Base-by-base conservation (phyloP, 2,888 invertebrate species). In the Dryocosmus kuriphilus region DNA sequence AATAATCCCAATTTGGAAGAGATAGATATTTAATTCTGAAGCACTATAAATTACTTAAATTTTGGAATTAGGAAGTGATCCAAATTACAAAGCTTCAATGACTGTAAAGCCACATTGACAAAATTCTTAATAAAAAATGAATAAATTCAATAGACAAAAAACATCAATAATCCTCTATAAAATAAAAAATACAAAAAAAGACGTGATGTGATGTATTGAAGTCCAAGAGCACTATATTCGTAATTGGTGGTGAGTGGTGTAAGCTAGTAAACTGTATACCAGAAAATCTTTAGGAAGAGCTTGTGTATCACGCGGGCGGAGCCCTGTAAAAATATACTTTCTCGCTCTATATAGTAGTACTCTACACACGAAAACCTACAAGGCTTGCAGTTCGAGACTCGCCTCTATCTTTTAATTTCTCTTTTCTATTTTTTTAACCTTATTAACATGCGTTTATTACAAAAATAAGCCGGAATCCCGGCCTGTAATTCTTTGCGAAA, bases 261-360 rank as follows among this genome's bases (percentile, higher is more conserved):
- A 87, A 86, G 87, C 87, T 88, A 86, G 86, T 87, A 84, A 89
- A 88, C 85, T 85, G 85, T 86, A 81, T 86, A 84, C 85, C 85
- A 89, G 87, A 87, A 86, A 88, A 88, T 88, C 84, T 86, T 88
- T 88, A 89, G 91, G 91, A 91, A 91, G 91, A 91, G 87, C 90
- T 88, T 88, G 88, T 88, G 88, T 90, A 90, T 91, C 90, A 91
- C 91, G 84, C 89, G 90, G 89, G 90, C 88, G 80, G 86, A 82
- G 88, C 90, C 90, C 90, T 91, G 91, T 90, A 91, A 90, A 91
- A 91, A 91, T 90, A 91, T 90, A 91, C 86, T 86, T 88, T 87
- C 81, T 80, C 86, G 86, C 86, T 89, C 87, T 86, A 85, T 85
- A 41, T 41, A 41, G n/a, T 14, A 86, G 85, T 84, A 84, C 38